Percentiles rank a stretch among this genome's conserved stretches.
Evolutionary conservation across 2,797 vertebrate genomes (phyloP).

Genomic region (Tapera naevia): DNA sequence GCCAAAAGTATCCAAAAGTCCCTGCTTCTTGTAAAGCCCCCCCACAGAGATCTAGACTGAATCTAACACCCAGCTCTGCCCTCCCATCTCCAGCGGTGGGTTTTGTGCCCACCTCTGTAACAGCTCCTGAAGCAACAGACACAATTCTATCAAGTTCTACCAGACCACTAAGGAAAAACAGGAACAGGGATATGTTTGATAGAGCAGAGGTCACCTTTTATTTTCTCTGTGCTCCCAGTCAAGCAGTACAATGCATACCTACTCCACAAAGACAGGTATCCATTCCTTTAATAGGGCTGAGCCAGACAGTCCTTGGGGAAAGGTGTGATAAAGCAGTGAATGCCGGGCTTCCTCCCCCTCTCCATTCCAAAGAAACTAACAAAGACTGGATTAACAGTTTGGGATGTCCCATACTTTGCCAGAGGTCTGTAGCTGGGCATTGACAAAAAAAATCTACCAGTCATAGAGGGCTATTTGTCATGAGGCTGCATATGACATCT

Average conservation of each 20-base stretch:
- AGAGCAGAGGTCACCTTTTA: background rate
- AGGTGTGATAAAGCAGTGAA: background rate
- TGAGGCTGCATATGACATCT: background rate
- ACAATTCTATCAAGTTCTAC: background rate
- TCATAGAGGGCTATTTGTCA: background rate
- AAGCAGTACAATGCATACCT: background rate
- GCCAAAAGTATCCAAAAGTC: background rate
- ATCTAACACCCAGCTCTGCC: background rate
- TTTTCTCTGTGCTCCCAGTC: background rate
- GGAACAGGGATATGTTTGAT: background rate
- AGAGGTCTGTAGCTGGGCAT: background rate
- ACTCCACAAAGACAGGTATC: background rate
- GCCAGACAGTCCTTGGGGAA: background rate
- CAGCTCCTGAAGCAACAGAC: background rate
- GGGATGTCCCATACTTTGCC: background rate
- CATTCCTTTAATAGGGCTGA: background rate
- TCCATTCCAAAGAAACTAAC: background rate
- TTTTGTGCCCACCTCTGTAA: background rate
- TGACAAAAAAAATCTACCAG: background rate
- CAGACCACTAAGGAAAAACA: background rate
- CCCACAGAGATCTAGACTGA: background rate
- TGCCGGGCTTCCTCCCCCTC: background rate
- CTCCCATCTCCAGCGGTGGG: background rate
- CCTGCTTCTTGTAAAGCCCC: background rate
- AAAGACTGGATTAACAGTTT: fast-evolving